These are phyloP conservation scores for Choloepus didactylus DNA, from an alignment of 2,797 vertebrate species.

Conservation along the genomic window DNA sequence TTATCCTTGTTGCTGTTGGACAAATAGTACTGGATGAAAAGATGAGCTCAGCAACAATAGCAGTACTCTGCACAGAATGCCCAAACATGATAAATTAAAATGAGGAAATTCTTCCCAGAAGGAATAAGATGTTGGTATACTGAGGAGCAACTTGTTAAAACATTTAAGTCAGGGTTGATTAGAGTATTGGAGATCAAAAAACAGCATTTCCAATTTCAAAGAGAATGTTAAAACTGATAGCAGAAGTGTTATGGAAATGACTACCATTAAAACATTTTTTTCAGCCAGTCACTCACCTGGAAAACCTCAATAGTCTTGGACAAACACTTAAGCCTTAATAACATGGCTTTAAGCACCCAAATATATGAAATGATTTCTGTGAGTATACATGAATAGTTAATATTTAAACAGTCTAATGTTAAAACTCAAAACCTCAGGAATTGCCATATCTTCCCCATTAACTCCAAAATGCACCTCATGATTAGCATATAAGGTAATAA, in stretches of 20 bases:
- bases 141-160: background rate
- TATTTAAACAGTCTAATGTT: background rate
- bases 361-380: background rate
- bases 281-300: background rate
- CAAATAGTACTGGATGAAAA: background rate
- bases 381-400: background rate
- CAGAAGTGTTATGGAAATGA: background rate
- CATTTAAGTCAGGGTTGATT: background rate
- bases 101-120: background rate
- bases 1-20: background rate
- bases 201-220: background rate
- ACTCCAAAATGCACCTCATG: background rate
- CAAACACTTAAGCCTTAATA: background rate
- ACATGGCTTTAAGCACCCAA: background rate
- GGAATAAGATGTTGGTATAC: background rate
- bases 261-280: background rate
- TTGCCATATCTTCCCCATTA: background rate
- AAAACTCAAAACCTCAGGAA: background rate
- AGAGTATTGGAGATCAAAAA: background rate
- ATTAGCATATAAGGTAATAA: background rate
- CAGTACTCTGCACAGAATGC: background rate
- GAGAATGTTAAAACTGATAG: background rate
- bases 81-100: background rate
- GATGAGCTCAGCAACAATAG: rapidly evolving
- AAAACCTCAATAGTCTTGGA: background rate